A percentile compares a stretch with the other conserved stretches of the same genome.
Conservation (phyloP, 2,888 invertebrate species). For the Spisula subtruncata region DNA sequence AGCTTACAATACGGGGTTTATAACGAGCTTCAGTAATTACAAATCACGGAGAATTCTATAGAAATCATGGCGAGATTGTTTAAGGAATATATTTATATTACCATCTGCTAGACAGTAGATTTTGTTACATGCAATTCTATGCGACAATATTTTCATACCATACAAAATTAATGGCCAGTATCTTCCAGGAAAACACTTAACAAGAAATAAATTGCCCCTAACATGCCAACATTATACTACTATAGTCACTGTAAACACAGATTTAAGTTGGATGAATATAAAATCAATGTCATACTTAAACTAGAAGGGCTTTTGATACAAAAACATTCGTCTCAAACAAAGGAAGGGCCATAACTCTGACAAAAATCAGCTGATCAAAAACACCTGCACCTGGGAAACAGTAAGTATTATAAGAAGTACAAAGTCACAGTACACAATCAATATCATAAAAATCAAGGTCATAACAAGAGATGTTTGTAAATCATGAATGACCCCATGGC, state of each 20-base stretch:
- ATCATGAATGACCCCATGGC: no score
- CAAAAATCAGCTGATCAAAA: no score
- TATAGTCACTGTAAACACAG: neutral
- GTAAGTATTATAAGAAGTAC: no score
- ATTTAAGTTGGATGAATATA: neutral
- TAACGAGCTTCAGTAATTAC: conserved; percentile 19
- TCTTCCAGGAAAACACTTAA: conserved; percentile 21
- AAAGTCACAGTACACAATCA: no score
- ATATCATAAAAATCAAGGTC: no score
- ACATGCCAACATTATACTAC: neutral
- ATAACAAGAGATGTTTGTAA: no score
- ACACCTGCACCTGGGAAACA: no score
- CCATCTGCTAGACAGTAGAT: conserved; percentile 15
- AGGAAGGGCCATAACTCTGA: no score
- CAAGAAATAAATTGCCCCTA: neutral
- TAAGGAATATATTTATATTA: conserved; percentile 2
- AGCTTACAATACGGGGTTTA: conserved; percentile 21
- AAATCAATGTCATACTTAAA: no score
- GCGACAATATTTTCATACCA: conserved; percentile 10
- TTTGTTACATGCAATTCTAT: conserved; percentile 26
- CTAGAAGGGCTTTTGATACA: no score
- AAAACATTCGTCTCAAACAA: no score
- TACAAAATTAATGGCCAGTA: neutral
- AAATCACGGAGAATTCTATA: conserved; percentile 24
- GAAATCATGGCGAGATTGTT: neutral